Evolutionary conservation across 2,113 vertebrate genomes (phyloP), one percentile per base, ranked within the genome.

Genomic region (Stegastes partitus): DNA sequence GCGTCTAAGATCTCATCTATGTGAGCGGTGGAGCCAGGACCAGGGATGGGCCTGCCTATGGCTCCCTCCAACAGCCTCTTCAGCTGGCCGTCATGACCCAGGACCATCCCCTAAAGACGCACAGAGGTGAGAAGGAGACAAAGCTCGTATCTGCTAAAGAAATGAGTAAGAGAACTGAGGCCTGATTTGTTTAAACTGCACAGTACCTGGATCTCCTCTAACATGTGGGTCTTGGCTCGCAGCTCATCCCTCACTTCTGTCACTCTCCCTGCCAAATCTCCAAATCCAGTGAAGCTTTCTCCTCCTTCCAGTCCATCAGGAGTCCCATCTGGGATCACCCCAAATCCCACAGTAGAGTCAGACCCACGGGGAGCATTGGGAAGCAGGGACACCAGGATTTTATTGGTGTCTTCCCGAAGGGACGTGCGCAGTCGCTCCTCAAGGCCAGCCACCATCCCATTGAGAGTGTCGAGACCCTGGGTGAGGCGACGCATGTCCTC

Each of bases 11-110:
- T 94, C 10, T 97, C 94, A 14, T 98, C 96, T 65, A 99, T 70
- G 39, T 95, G 81, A 2, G 89, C 78, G 1, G 94, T 93, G 42
- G 95, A 94, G 49, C 94, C 93, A 11, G 69, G 72, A 1, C 95
- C 93, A 0, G 95, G 95, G 1, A 96, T 93, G 0, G 96, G 96
- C 11, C 91, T 92, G 3, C 92, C 92, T 5, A 47, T 58, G 4
- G 94, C 79, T 0, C 92, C 92, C 19, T 97, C 97, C 84, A 96
- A 81, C 28, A 99, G 93, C 25, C 84, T 95, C 88, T 98, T 98
- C 72, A 99, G 94, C 79, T 98, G 96, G 4, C 96, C 96, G 0
- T 99, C 97, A 0, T 99, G 98, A 75, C 96, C 96, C 2, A 99
- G 89, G 6, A 98, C 97, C 96, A 98, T 96, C 39, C 97, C 96